Evolutionary conservation across 2,888 invertebrate species (phyloP), one percentile per base, ranked within the genome.

Genomic region (Lithophane socia): DNA sequence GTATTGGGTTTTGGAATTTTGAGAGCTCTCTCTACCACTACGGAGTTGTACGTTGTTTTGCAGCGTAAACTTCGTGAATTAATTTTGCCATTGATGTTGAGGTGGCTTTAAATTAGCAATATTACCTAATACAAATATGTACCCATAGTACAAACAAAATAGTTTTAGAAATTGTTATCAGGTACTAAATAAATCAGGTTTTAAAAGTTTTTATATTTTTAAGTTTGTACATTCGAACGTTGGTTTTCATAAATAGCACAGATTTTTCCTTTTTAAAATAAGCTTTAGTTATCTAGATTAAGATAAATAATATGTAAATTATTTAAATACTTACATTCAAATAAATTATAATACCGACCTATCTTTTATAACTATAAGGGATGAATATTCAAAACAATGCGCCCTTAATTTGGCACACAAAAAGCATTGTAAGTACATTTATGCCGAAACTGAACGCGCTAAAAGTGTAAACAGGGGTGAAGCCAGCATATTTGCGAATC

Each of bases 391-490:
- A 81, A 84, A 87, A 87, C 80, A 88, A 86, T 87, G 75, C 79
- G 56, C 86, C 87, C 88, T 84, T 87, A 87, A 85, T 86, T 82
- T 85, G 66, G 61, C 68, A 71, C 58, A 80, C 81, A 77, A 86
- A 85, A 83, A 82, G 84, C 86, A 77, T 82, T 80, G 83, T 77
- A 63, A 60, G 54, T 84, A 88, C 91, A 91, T 91, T 91, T 91
- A 90, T 82, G 88, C 83, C 83, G 87, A 90, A 83, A 90, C 82
- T 86, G 81, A 77, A 80, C 73, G 83, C 84, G 81, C 88, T 89
- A 87, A 89, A 91, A 91, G 91, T 90, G 93, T 91, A 95, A 95
- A 95, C 93, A 95, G 93, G 93, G 93, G 93, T 86, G 85, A 78
- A 83, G 79, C 60, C 69, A 74, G 82, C 88, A 88, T 93, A 92